Base-by-base conservation (phyloP, 2,113 vertebrate species). In the Perca flavescens region DNA sequence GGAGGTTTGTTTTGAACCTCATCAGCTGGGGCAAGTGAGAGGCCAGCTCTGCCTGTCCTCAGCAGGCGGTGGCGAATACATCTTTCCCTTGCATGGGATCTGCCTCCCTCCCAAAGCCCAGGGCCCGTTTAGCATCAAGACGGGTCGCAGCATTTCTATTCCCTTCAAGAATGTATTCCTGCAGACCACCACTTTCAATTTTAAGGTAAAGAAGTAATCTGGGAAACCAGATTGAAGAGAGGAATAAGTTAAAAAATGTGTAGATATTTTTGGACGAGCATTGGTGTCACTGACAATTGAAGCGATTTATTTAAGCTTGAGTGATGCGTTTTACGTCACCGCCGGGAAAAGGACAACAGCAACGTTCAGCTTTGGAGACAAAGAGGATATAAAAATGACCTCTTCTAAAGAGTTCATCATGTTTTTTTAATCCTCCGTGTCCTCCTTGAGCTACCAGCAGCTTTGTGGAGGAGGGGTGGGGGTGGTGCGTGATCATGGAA, bases 141-240 rank as follows among this genome's bases (percentile, higher is more conserved):
- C 94, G 0, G 92, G 97, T 0, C 83, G 77, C 87, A 95, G 7
- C 76, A 17, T 93, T 17, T n/a, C 92, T 36, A 96, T 98, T 78
- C 94, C 96, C 61, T 99, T 99, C 92, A 98, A 97, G 82, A 99
- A 98, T 0, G 17, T 97, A 10, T 98, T 98, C 93, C 80, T 85
- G 4, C 94, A 95, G 52, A 47, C 92, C 1, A 93, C 88, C 1
- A 31, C 89, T 46, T 97, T 96, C 86, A 94, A 92, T 65, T 95
- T 90, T 70, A 75, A 79, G 0, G 91, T 93, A 61, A 63, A 53
- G 63, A 58, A 10, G 3, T 1, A 0, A 36, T 11, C 40, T 43
- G 40, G 2, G 40, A 43, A 36, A 54, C 22, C 19, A 47, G 47
- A 46, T 34, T 52, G 12, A 28, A 49, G 53, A 56, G 21, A 3